Base-by-base conservation (phyloP, 2,797 vertebrate species). In the Centropyge bicolor region DNA sequence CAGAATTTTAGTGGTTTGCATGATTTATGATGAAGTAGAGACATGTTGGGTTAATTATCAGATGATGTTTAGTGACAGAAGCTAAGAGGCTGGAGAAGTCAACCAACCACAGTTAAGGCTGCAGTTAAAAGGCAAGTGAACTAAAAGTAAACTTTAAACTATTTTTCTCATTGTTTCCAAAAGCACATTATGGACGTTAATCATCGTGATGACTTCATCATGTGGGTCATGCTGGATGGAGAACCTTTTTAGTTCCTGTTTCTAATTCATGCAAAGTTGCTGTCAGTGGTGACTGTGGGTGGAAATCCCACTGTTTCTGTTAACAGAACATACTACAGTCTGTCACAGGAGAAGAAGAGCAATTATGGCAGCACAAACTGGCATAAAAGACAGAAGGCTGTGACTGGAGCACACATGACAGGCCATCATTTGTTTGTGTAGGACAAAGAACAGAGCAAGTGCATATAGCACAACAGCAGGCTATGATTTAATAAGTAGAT, bases 231-330 rank as follows among this genome's bases (percentile, higher is more conserved):
- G 19, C 48, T 61, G 74, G 66, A 78, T 43, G 55, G 59, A 85
- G 68, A 83, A 70, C 36, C 69, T 78, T 73, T 80, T 82, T 73
- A 75, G 70, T 74, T 84, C 61, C 61, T n/a, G 14, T 81, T 80
- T 91, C 38, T 79, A 74, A 73, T 64, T 74, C 48, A 76, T 55
- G 52, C 70, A 57, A 70, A 52, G 52, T 57, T 75, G 65, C 52
- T 61, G 68, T 70, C 43, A 70, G 85, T 80, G 79, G 81, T 48
- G 74, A 65, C 19, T 78, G 84, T 84, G 84, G 78, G 83, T 57
- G 70, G 69, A 74, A 76, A 62, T 65, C 74, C 75, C 31, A 40
- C 71, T 55, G 71, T 45, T 69, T 71, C 45, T 79, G 57, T 78
- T 70, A 80, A 48, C 59, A 41, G 61, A 85, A 74, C 24, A 68